Percentiles rank a stretch among this genome's conserved stretches.
These are phyloP conservation scores for Centropyge bicolor DNA, from an alignment of 2,797 vertebrate species.

Conservation along the genomic window DNA sequence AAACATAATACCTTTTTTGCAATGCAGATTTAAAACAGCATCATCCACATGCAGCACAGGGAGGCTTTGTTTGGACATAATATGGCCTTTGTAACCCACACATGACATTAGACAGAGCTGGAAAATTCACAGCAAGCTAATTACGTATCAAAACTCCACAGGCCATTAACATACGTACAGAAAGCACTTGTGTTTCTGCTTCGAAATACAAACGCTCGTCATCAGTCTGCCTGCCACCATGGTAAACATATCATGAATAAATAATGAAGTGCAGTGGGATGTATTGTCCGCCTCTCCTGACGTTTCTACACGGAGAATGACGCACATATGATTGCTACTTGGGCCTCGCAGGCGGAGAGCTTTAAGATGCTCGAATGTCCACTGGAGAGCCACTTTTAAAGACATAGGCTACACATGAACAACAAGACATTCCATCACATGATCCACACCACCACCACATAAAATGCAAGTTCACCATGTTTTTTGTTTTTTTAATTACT, in stretches of 20 bases:
- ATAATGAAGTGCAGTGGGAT: slow-evolving; percentile 29
- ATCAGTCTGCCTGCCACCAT: slow-evolving; percentile 11
- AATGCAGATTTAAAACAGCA: slow-evolving; percentile 40
- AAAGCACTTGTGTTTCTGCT: slow-evolving; percentile 43
- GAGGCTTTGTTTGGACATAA: slow-evolving; percentile 57
- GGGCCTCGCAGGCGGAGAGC: slow-evolving; percentile 8
- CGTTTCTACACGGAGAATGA: background rate
- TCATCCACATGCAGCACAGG: slow-evolving; percentile 29
- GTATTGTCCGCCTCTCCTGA: background rate
- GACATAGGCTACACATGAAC: background rate
- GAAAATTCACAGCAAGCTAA: slow-evolving; percentile 43
- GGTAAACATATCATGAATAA: slow-evolving; percentile 66
- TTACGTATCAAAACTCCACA: slow-evolving; percentile 57
- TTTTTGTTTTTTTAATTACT: no score
- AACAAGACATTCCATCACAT: background rate
- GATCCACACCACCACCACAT: background rate
- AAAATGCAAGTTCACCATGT: background rate
- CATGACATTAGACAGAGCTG: slow-evolving; percentile 52
- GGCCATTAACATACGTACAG: slow-evolving; percentile 31
- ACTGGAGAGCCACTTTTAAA: background rate
- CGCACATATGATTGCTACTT: slow-evolving; percentile 16
- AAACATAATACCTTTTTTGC: slow-evolving; percentile 52
- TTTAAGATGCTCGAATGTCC: slow-evolving; percentile 5
- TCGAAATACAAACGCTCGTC: slow-evolving; percentile 49
- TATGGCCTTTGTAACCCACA: slow-evolving; percentile 47